Base-by-base conservation (phyloP, 1,140 invertebrate species). In the Atta texana region DNA sequence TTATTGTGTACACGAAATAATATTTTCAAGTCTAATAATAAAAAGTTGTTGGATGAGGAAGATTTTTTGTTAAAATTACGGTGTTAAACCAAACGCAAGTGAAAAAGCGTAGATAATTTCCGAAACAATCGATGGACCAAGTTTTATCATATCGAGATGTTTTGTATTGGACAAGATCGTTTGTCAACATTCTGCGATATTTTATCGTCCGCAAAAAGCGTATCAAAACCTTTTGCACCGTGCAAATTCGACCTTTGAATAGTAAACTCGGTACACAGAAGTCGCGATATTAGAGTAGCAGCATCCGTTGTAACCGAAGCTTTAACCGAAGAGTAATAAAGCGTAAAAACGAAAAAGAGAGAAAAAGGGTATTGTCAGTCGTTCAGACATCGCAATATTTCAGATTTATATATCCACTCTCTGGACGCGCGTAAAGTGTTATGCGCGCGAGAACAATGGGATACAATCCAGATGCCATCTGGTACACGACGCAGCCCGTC, bases 401-500 rank as follows among this genome's bases (percentile, higher is more conserved):
- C 24, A 82, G 34, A 81, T 81, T 81, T 81, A 81, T 81, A 55
- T 57, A 81, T 71, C 66, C 39, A 74, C 39, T 75, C 39, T 74
- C 55, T 10, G 69, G 10, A 61, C 24, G 55, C 55, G 80, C 69
- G 69, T 24, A 53, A 84, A 84, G 44, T 84, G 55, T 74, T 84
- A 75, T 59, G 69, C 69, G 74, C 82, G 12, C 44, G 69, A 71
- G 74, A 89, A 89, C 87, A 88, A 85, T 66, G 21, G 88, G 72
- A 34, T 68, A 61, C 39, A 75, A 84, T 84, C 34, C 12, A 84
- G 69, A 74, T 84, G 80, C 68, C 69, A 84, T 84, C 69, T 84
- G 80, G 55, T 75, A 77, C 77, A 87, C 87, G 69, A 57, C 59
- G 88, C 77, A 89, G 88, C 87, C 69, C 78, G 51, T 86, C 59